phyloP scores from a whole-genome alignment of 2,113 vertebrate species.

The Bubo blakistoni region DNA sequence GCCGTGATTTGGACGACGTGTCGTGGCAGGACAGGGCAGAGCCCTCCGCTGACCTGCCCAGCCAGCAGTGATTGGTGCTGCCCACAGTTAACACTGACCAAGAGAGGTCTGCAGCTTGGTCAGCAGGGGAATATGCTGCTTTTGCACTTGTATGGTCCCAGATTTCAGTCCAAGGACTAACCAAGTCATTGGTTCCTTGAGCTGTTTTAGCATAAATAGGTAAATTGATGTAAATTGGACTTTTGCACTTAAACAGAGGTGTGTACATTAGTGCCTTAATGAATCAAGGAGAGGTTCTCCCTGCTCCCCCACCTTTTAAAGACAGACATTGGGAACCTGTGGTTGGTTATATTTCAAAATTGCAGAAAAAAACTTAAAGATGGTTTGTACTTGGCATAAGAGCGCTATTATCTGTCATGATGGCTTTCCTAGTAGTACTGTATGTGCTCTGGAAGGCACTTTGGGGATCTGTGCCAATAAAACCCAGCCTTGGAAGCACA shows the following conservation, averaged over 20 bases:
- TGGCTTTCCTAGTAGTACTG: neutral
- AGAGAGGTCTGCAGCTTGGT: neutral
- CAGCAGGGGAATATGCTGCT: neutral
- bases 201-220: neutral
- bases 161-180: neutral
- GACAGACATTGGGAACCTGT: neutral
- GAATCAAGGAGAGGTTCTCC: neutral
- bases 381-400: neutral
- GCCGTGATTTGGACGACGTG: rapidly evolving
- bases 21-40: neutral
- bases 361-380: neutral
- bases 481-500: conserved; percentile 18
- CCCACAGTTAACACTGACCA: neutral
- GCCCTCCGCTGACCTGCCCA: neutral
- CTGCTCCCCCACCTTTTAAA: neutral
- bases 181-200: rapidly evolving
- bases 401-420: neutral
- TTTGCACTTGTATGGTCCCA: neutral
- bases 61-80: rapidly evolving
- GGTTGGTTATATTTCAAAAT: neutral
- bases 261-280: neutral
- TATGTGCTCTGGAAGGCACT: neutral
- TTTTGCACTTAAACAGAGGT: neutral
- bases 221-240: neutral
- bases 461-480: neutral